Base-by-base conservation (phyloP, 2,888 invertebrate species). In the Candidula unifasciata region DNA sequence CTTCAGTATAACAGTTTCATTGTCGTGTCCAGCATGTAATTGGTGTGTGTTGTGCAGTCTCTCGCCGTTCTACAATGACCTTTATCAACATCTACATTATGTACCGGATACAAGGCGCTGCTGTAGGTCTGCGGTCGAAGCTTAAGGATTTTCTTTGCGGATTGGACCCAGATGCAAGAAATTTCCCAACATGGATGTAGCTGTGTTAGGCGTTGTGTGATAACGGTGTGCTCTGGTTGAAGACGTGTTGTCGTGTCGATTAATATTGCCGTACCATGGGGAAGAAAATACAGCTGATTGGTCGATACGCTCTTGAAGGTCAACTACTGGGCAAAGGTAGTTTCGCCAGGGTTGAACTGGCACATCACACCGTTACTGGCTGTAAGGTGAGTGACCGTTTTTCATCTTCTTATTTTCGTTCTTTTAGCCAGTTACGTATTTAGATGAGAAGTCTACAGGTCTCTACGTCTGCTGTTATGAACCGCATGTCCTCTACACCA, bases 281-380 rank as follows among this genome's bases (percentile, higher is more conserved):
- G 87, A 93, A 93, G 89, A 93, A 93, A 90, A 93, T 93, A 86
- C 93, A 93, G 87, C 92, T 91, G 83, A 92, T 96, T 89, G 96
- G 96, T 84, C 96, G 95, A 92, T 96, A 96, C 94, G 94, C 95
- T 90, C 95, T 96, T 95, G 96, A 96, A 84, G 96, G 96, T 85
- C 95, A 95, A 89, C 94, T 95, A 85, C 94, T 96, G 84, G 96
- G 96, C 73, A 96, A 96, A 93, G 96, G 96, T 86, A 96, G 96
- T 93, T 96, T 96, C 93, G 96, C 96, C 35, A 95, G 95, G 89
- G 96, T 96, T 76, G 96, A 96, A 92, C 96, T 96, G 92, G 96
- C 96, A 24, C 95, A 95, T 57, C 96, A 96, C 93, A 95, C 95
- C 87, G 93, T 96, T 83, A 95, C 96, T 80, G 95, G 96, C 89